A percentile compares a stretch with the other conserved stretches of the same genome.
phyloP scores from a whole-genome alignment of 2,113 vertebrate genomes.

The Leucoraja erinaceus region DNA sequence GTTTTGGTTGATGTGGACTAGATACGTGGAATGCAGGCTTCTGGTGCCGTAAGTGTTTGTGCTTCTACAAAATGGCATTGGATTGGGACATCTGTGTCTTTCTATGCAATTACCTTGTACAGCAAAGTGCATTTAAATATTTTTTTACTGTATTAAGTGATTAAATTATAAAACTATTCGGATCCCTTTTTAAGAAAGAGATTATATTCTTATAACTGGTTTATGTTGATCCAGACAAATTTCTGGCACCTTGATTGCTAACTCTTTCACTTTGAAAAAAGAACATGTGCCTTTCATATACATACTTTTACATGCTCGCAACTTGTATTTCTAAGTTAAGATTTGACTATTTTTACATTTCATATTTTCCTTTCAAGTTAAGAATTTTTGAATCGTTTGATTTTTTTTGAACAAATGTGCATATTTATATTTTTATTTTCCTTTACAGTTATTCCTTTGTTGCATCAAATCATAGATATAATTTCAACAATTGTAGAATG shows the following conservation, averaged over 20 bases:
- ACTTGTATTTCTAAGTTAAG: not conserved
- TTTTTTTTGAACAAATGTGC: not conserved
- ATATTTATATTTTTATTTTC: not conserved
- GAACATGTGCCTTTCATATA: not conserved
- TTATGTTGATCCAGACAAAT: not conserved
- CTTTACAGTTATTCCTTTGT: conserved; percentile 37
- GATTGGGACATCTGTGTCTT: too few species aligned
- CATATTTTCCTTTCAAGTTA: conserved; percentile 9
- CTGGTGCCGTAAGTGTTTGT: too few species aligned
- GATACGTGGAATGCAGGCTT: too few species aligned
- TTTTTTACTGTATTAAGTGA: not conserved
- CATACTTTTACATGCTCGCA: not conserved
- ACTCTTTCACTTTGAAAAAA: not conserved
- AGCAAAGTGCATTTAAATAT: not conserved
- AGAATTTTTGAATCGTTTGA: not conserved
- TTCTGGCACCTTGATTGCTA: not conserved
- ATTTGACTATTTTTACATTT: not conserved
- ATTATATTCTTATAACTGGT: not conserved
- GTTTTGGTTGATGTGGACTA: too few species aligned
- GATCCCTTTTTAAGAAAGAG: not conserved
- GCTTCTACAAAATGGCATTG: too few species aligned
- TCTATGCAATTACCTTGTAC: not conserved
- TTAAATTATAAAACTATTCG: not conserved
- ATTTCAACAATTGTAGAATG: conserved; percentile 6
- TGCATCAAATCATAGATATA: conserved; percentile 21